Evolutionary conservation across 2,888 invertebrate species (phyloP), one percentile per base, ranked within the genome.

Genomic region (Ryuthela nishihirai): DNA sequence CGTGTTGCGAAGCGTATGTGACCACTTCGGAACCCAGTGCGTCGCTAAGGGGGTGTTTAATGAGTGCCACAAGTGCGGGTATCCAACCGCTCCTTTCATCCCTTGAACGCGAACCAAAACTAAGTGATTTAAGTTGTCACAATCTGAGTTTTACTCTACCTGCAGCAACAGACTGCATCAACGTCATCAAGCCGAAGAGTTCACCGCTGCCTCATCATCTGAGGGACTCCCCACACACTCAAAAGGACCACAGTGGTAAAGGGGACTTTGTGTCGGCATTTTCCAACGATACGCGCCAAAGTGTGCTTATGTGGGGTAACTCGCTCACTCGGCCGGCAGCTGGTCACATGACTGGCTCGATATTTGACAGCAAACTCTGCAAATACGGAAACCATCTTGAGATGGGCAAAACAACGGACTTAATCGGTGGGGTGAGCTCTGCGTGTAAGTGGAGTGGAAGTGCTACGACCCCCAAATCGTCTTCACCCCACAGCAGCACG

Each of bases 221-320:
- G 45, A 54, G 60, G 53, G 50, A 58, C 41, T 54, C 54, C 17
- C 25, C 36, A 9, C 48, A 26, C 24, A 17, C 6, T 18, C 18
- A 39, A n/a, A 7, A 39, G 7, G 45, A 45, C 9, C 44, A 49
- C 38, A 54, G 21, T 26, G n/a, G 43, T 12, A 17, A 47, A 29
- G 26, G 24, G 1, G 50, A 50, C 26, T 42, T 44, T 38, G 54
- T 53, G 15, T 64, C 58, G 5, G 58, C 58, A 3, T 64, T 62
- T 42, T 40, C 47, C 12, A 77, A 81, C 49, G 83, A 83, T 69
- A 78, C 83, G 65, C 79, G 93, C 39, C 92, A 93, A 75, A 93
- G 92, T 10, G 93, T 92, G 48, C 81, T 93, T 38, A 92, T 93
- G 92, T 93, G 92, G 92, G 92, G 91, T 10, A 55, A 56, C 32